Evolutionary conservation across 2,797 vertebrate species (phyloP), one percentile per base, ranked within the genome.

Genomic region (Picus viridis): DNA sequence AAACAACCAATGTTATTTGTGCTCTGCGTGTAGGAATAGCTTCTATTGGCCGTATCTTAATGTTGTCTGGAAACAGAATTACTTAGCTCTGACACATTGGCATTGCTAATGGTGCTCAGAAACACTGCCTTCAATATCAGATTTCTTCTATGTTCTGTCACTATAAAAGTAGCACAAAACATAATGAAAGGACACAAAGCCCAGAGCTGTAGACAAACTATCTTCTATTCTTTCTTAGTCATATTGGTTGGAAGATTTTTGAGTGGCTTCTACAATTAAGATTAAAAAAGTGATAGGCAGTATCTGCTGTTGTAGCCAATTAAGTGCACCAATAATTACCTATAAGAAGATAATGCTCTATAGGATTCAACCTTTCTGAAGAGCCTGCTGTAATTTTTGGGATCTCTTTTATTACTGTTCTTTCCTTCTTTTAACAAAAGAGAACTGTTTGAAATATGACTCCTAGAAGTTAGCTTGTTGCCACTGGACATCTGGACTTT

Each of bases 101-200:
- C 3, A 6, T 6, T 57, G 15, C 51, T 51, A 24, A 12, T 10
- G 29, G 61, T 15, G 26, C 30, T 64, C 2, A 9, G n/a, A 32
- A 0, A 0, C 18, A 7, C 19, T 19, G 6, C 27, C 4, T 74
- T 70, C 41, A 32, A 1, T 29, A 59, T 84, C 12, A 62, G 12
- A 22, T 11, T 22, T 59, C 4, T 59, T 65, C 15, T 23, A 1
- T 75, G 2, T 54, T 75, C 9, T 56, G 29, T 43, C 23, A 13
- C 20, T 58, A 9, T 3, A 29, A n/a, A 76, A n/a, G 13, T 7
- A 77, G 13, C 4, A 30, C 39, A 70, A 65, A 57, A 70, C 10
- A 10, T 71, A 36, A 34, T 17, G 12, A 65, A 49, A 73, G 36
- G 24, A 22, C 5, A 29, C 6, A 68, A 57, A 82, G 70, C 26